A percentile compares a stretch with the other conserved stretches of the same genome.
These are phyloP conservation scores for Nesidiocoris tenuis DNA, from an alignment of 2,888 invertebrate genomes.

Conservation along the genomic window DNA sequence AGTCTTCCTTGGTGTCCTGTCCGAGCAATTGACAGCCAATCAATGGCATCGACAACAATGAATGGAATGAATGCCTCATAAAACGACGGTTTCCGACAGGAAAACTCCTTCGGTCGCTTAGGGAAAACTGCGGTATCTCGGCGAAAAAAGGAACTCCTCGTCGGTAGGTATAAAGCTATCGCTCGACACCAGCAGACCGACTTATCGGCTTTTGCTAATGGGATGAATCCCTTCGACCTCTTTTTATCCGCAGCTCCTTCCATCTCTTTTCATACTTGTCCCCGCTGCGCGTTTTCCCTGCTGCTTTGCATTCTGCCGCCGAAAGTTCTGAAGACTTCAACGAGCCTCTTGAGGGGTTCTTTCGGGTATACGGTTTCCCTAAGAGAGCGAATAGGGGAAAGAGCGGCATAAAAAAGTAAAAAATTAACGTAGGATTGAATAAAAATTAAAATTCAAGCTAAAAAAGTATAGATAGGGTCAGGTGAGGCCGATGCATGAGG, in stretches of 20 bases:
- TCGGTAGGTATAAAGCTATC: constrained; percentile 21
- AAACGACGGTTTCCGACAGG: neutral
- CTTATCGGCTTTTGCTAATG: constrained; percentile 33
- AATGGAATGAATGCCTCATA: neutral
- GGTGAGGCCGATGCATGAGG: no score
- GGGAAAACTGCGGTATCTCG: neutral
- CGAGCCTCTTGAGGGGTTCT: no score
- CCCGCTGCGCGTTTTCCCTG: neutral
- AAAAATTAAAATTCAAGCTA: no score
- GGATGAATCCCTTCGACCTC: constrained; percentile 8
- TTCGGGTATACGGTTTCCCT: no score
- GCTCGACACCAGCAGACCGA: constrained; percentile 20
- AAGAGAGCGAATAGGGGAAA: no score
- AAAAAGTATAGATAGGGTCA: no score
- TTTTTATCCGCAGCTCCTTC: neutral
- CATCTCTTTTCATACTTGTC: constrained; percentile 2
- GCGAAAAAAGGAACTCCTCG: neutral
- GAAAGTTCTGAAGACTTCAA: no score
- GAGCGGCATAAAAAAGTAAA: no score
- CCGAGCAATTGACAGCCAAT: no score
- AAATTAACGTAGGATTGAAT: no score
- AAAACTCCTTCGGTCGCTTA: neutral
- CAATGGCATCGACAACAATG: neutral
- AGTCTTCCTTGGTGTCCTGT: no score
- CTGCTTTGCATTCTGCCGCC: no score